phyloP scores from a whole-genome alignment of 2,888 invertebrate species.

The Eupithecia pulchellata region DNA sequence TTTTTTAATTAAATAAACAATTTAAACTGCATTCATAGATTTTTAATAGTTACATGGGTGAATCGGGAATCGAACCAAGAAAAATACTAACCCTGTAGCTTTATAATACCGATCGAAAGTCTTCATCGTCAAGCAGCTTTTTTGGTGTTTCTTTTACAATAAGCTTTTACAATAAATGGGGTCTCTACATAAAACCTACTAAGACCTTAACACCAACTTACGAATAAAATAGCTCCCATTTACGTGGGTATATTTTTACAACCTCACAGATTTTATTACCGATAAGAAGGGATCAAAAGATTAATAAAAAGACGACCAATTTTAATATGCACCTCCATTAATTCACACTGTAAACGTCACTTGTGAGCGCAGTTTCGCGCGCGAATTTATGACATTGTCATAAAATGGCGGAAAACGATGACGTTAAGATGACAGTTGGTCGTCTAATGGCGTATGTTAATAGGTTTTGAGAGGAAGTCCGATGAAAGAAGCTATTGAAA shows the following conservation, averaged over 20 bases:
- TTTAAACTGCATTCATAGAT: too few species aligned
- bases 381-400: slow-evolving; percentile 60
- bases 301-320: slow-evolving; percentile 25
- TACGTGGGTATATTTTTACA: not conserved
- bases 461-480: slow-evolving; percentile 28
- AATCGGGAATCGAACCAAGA: too few species aligned
- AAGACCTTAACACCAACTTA: not conserved
- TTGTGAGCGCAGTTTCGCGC: slow-evolving; percentile 54
- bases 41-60: too few species aligned
- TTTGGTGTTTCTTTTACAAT: too few species aligned
- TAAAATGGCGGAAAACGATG: slow-evolving; percentile 61
- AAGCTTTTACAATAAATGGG: too few species aligned
- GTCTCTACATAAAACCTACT: not conserved
- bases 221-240: not conserved
- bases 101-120: too few species aligned
- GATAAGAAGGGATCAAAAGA: slow-evolving; percentile 11
- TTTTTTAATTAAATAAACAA: too few species aligned
- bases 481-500: slow-evolving; percentile 18
- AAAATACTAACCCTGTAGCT: too few species aligned
- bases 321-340: slow-evolving; percentile 24
- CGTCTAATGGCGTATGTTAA: slow-evolving; percentile 32
- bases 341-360: slow-evolving; percentile 48
- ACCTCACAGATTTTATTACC: not conserved
- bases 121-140: too few species aligned
- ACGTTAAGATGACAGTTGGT: slow-evolving; percentile 35